Percentiles rank a stretch among this genome's conserved stretches.
Evolutionary conservation across 92 coral and sea anemone genomes (phyloP).

Genomic region (Phenganax stokvisi): DNA sequence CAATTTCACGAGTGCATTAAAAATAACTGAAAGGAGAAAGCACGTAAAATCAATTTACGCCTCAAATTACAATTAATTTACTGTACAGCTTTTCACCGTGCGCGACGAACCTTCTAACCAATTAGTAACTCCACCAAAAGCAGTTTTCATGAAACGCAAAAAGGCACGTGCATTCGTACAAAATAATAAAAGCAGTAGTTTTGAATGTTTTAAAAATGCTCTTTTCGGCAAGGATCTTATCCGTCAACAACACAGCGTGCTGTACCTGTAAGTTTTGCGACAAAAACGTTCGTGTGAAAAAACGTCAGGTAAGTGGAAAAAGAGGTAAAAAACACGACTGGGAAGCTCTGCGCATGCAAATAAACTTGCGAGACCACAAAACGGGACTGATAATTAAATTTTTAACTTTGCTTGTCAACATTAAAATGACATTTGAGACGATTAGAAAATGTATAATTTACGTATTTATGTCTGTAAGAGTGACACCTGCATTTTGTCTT

Average conservation of each 20-base stretch:
- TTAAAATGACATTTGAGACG: slow-evolving; percentile 21
- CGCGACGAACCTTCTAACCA: not conserved
- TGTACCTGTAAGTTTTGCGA: not conserved
- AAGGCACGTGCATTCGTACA: slow-evolving; percentile 6
- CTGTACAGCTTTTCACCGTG: not conserved
- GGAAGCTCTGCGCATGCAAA: not conserved
- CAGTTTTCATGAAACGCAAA: not conserved
- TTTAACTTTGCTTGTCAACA: slow-evolving; percentile 33
- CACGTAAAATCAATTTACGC: not conserved
- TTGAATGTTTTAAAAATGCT: slow-evolving; percentile 17
- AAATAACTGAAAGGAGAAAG: slow-evolving; percentile 4
- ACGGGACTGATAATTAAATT: slow-evolving; percentile 4
- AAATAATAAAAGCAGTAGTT: not conserved
- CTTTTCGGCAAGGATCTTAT: slow-evolving; percentile 21
- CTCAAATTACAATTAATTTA: not conserved
- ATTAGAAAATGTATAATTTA: slow-evolving; percentile 33
- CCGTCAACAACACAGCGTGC: slow-evolving; percentile 20
- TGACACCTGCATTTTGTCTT: slow-evolving; percentile 40
- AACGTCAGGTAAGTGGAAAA: not conserved
- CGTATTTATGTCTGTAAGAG: slow-evolving; percentile 35
- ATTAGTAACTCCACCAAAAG: not conserved
- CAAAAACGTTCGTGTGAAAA: not conserved
- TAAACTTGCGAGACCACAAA: not conserved
- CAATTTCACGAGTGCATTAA: slow-evolving; percentile 11
- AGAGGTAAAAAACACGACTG: not conserved